Percentiles rank a stretch among this genome's conserved stretches.
These are phyloP conservation scores for Lepilemur septentrionalis DNA, from an alignment of 2,797 vertebrate species.

Conservation along the genomic window DNA sequence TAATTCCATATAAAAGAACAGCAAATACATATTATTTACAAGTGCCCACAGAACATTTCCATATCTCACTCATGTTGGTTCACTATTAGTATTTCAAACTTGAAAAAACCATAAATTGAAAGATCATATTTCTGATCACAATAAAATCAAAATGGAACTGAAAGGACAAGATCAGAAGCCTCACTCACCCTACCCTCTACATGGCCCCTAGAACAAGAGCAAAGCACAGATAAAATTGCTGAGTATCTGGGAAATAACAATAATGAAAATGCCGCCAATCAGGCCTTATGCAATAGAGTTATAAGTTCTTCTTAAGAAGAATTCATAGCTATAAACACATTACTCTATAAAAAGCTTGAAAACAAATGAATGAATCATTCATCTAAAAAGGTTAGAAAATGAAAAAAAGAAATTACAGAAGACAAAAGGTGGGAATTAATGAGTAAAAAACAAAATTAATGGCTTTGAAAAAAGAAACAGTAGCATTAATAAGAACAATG, in stretches of 20 bases:
- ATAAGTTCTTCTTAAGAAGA: background rate
- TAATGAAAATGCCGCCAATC: background rate
- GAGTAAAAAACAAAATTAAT: constrained; percentile 55
- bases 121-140: background rate
- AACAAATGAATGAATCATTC: constrained; percentile 4
- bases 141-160: background rate
- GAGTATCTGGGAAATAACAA: background rate
- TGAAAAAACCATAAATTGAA: background rate
- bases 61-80: background rate
- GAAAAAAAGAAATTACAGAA: constrained; percentile 6
- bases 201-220: background rate
- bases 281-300: background rate
- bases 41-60: background rate
- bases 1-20: background rate
- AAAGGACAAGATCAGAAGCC: background rate
- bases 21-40: background rate
- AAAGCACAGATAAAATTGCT: background rate
- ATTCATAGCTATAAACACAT: background rate
- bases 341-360: background rate
- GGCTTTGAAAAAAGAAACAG: constrained; percentile 18
- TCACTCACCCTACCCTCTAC: background rate
- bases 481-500: background rate
- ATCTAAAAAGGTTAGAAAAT: constrained; percentile 10
- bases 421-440: background rate
- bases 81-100: background rate